phyloP scores from a whole-genome alignment of 2,888 invertebrate genomes.

The Elysia crispata region DNA sequence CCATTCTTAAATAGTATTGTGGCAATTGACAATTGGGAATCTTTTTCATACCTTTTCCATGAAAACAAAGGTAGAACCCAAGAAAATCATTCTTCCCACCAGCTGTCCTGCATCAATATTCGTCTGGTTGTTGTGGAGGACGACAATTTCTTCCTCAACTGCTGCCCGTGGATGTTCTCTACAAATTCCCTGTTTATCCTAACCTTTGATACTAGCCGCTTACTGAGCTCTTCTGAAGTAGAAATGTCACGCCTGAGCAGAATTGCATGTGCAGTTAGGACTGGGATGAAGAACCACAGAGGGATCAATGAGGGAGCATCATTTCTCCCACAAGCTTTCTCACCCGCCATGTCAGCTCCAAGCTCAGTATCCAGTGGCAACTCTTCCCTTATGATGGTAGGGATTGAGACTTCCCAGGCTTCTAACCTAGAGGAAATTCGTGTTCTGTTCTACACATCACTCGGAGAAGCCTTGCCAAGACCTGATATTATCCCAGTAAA shows the following conservation, averaged over 20 bases:
- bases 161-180: conserved; percentile 47
- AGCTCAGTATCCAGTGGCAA: neutral
- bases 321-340: neutral
- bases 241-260: conserved; percentile 38
- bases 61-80: neutral
- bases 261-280: conserved; percentile 37
- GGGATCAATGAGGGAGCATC: too few relatives aligned
- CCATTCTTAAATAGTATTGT: conserved; percentile 1
- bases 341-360: neutral
- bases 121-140: conserved; percentile 35
- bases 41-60: conserved; percentile 41
- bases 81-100: neutral
- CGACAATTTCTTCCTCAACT: conserved; percentile 45
- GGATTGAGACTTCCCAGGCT: too few relatives aligned
- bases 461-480: conserved; percentile 24
- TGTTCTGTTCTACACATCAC: conserved; percentile 43
- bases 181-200: conserved; percentile 42
- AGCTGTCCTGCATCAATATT: conserved; percentile 36
- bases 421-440: conserved; percentile 31
- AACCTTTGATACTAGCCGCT: conserved; percentile 40
- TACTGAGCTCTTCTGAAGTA: conserved; percentile 9
- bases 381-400: too few relatives aligned
- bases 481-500: conserved; percentile 28
- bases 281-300: neutral
- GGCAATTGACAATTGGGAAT: conserved; percentile 21